Percentiles rank a stretch among this genome's conserved stretches.
phyloP scores from a whole-genome alignment of 2,113 vertebrate species.

The Daubentonia madagascariensis region DNA sequence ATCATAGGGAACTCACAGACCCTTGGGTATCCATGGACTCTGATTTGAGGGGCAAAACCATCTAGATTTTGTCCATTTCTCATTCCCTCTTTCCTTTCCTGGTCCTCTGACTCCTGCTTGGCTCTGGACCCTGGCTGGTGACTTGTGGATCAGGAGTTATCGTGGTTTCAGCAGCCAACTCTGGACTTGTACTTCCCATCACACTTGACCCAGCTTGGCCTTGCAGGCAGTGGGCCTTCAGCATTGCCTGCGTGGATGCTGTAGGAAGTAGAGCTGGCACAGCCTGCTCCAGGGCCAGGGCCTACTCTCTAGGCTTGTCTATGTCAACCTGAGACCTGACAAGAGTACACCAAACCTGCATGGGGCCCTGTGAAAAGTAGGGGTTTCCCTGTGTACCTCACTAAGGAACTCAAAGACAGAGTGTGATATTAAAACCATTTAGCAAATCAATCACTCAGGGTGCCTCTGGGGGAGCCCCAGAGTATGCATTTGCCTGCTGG shows the following conservation, averaged over 20 bases:
- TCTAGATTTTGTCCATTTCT: neutral
- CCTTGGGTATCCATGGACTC: neutral
- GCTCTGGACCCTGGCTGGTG: neutral
- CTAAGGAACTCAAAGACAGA: neutral
- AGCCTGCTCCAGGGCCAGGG: neutral
- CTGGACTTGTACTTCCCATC: neutral
- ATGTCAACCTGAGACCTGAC: neutral
- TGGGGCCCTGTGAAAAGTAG: neutral
- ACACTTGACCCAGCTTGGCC: neutral
- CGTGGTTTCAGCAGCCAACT: neutral
- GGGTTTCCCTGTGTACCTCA: neutral
- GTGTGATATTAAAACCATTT: neutral
- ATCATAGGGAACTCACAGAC: neutral
- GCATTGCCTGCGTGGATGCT: rapidly evolving
- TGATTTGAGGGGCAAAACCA: neutral
- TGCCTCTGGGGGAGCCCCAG: neutral
- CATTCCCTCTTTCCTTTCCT: neutral
- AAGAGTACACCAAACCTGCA: neutral
- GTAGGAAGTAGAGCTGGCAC: neutral
- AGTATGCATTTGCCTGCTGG: neutral
- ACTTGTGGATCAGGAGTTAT: neutral
- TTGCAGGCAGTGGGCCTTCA: neutral
- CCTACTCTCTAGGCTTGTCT: too few species aligned
- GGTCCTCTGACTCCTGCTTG: neutral
- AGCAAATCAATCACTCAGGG: neutral